phyloP scores from a whole-genome alignment of 2,888 invertebrate species.

The Abscondita cerata region DNA sequence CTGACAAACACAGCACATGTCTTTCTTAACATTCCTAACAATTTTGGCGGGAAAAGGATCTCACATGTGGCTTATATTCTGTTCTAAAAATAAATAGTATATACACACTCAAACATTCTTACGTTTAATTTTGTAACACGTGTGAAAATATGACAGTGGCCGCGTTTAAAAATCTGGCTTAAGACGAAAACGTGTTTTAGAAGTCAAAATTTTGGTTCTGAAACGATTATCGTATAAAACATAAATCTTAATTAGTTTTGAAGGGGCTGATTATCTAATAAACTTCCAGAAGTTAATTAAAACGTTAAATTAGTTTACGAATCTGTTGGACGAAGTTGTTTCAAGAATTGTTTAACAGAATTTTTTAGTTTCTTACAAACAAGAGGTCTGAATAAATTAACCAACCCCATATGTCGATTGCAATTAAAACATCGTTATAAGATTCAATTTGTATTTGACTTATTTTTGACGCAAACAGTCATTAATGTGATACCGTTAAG shows the following conservation, averaged over 20 bases:
- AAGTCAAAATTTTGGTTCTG: no score
- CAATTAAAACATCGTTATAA: neutral
- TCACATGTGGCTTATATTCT: constrained; percentile 34
- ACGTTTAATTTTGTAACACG: constrained; percentile 23
- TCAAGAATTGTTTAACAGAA: no score
- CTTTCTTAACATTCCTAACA: constrained; percentile 25
- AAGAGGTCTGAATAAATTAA: no score
- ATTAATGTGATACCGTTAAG: constrained; percentile 10
- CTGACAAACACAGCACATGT: constrained; percentile 29
- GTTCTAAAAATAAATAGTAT: constrained; percentile 31
- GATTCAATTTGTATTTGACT: neutral
- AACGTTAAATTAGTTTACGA: constrained; percentile 5
- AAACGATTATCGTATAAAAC: no score
- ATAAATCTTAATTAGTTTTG: constrained; percentile 5
- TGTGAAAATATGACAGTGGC: constrained; percentile 25
- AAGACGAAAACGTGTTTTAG: no score
- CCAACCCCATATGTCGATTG: no score
- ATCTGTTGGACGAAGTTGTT: neutral
- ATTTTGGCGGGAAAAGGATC: constrained; percentile 30
- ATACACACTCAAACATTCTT: constrained; percentile 21
- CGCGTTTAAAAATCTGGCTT: constrained; percentile 17
- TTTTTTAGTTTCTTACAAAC: no score
- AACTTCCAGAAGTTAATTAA: neutral
- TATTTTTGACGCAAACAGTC: neutral
- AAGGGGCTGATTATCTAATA: neutral